These are phyloP conservation scores for Nothobranchius furzeri DNA, from an alignment of 2,113 vertebrate species.

Conservation along the genomic window DNA sequence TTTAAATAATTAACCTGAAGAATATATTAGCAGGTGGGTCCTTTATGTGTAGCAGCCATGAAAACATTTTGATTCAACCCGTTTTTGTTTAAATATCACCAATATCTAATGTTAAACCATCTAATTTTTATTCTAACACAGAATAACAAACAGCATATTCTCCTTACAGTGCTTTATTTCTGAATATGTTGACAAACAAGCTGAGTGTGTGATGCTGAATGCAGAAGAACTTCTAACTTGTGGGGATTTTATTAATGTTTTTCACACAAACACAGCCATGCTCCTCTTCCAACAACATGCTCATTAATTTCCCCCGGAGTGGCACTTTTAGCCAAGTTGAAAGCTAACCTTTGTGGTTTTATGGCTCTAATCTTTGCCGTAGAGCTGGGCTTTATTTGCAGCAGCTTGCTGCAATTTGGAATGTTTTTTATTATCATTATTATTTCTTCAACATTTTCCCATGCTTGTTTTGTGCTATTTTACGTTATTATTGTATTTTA, in stretches of 20 bases:
- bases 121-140: not conserved
- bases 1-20: too few relatives aligned
- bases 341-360: not conserved
- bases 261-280: too few relatives aligned
- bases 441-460: too few relatives aligned
- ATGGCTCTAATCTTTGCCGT: not conserved
- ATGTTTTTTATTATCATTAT: too few relatives aligned
- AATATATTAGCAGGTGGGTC: too few relatives aligned
- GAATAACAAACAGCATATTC: not conserved
- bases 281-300: not conserved
- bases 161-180: not conserved
- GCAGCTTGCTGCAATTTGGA: too few relatives aligned
- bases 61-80: too few relatives aligned
- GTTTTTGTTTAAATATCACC: too few relatives aligned
- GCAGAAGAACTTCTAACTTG: not conserved
- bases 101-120: too few relatives aligned
- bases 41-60: too few relatives aligned
- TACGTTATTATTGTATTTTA: too few relatives aligned
- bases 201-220: not conserved
- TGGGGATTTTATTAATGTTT: not conserved
- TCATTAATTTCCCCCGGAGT: not conserved
- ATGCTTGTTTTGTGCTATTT: too few relatives aligned
- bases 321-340: not conserved
- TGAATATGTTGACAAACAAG: not conserved
- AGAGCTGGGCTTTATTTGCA: not conserved